Evolutionary conservation across 2,888 invertebrate species (phyloP).

Genomic region (Imbricaverruca yamaguchii): DNA sequence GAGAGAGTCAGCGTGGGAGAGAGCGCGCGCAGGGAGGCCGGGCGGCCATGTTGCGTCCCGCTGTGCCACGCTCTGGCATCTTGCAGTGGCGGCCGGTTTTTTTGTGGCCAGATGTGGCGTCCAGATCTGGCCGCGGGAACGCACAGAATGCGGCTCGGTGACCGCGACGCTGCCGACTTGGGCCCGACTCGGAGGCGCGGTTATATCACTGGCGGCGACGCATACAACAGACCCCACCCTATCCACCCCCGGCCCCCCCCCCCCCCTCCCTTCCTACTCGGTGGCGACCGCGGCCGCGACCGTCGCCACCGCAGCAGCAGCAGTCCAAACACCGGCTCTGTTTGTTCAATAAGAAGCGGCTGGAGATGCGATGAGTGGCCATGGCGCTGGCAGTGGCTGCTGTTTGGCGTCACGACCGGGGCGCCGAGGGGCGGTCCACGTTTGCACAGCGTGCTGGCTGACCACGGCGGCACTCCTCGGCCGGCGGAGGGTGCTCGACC

Average conservation of each 20-base stretch:
- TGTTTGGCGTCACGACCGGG: background rate
- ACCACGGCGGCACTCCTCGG: background rate
- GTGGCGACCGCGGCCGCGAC: background rate
- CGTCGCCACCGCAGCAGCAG: background rate
- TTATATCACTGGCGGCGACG: too few species aligned
- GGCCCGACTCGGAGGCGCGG: too few species aligned
- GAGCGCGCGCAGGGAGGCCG: background rate
- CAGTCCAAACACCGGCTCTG: slow-evolving; percentile 6
- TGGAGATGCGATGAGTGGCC: slow-evolving; percentile 11
- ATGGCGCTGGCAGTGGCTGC: background rate
- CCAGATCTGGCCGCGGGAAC: background rate
- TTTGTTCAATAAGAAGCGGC: slow-evolving; percentile 1
- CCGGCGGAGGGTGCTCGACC: background rate
- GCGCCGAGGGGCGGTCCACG: background rate
- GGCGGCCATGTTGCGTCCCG: background rate
- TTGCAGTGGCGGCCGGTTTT: slow-evolving; percentile 1
- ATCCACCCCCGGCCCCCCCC: too few species aligned
- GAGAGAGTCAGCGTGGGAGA: background rate
- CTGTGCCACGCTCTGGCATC: background rate
- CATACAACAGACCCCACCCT: too few species aligned
- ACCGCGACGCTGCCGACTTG: too few species aligned
- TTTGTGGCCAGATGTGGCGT: background rate
- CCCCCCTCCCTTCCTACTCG: background rate
- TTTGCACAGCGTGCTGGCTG: slow-evolving; percentile 5
- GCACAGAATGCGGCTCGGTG: background rate